Base-by-base conservation (phyloP, 2,888 invertebrate species). In the Temnothorax unifasciatus region DNA sequence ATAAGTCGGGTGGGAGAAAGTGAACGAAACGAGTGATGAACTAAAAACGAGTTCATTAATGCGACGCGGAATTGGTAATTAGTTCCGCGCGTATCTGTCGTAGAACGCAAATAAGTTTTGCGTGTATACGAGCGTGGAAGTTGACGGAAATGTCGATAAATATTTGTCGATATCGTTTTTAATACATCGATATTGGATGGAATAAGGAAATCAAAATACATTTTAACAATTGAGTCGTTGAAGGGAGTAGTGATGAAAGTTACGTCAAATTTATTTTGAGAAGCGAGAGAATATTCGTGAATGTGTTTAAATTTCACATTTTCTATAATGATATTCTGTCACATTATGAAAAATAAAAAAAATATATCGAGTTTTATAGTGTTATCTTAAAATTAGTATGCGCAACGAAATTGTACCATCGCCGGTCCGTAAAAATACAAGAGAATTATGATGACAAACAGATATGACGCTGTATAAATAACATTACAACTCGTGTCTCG, bases 41-140 rank as follows among this genome's bases (percentile, higher is more conserved):
- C n/a, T n/a, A n/a, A 54, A 84, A 82, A 63, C 81, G 41, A 29
- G 61, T 82, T 82, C 61, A 82, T 84, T 82, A 84, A 84, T 71
- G 25, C 47, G 21, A 59, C 25, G 61, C 54, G 63, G 68, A 84
- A 82, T 82, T 63, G 54, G 34, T 84, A 84, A 84, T 84, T 84
- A 63, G 52, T 41, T 44, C 18, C 21, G 15, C 68, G 50, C 74
- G 15, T 52, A 82, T 82, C 82, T 52, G 63, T 79, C 82, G 21
- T 50, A 8, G 25, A 29, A 61, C 41, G 38, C 50, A 50, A 76
- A 61, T 41, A 77, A 9, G 11, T 25, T 73, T 52, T 29, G 13
- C 25, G 15, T 38, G 25, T 52, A 29, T 52, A 29, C 13, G 8
- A 50, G 13, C 38, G 34, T 8, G 13, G 15, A 44, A 21, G 57